Base-by-base conservation (phyloP, 2,797 vertebrate species). In the Tapera naevia region DNA sequence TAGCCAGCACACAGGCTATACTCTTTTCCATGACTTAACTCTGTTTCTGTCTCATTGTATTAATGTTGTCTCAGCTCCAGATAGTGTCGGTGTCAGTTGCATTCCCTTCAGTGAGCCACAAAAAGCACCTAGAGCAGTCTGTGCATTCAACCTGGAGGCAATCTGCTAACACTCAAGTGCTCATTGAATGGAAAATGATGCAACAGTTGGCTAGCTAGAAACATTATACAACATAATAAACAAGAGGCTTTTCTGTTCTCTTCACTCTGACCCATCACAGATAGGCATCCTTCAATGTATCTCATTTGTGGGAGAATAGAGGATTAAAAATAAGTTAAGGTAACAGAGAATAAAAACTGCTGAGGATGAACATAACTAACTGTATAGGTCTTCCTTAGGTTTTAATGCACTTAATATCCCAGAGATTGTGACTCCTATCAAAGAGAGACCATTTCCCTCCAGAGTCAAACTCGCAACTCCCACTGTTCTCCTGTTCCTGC, bases 101-200 rank as follows among this genome's bases (percentile, higher is more conserved):
- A 41, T 86, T 89, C 89, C 60, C 78, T 95, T 90, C 96, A 97
- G 58, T 92, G 94, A 96, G 88, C 92, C 88, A 95, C 93, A 84
- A 83, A 96, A 96, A 94, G 19, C 75, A 95, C 91, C 95, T 88
- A 69, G 66, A 93, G 94, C 93, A 93, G 91, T 96, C 94, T 96
- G 93, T 93, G 91, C 89, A n/a, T 43, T 96, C 92, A 95, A 61
- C 91, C 94, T 93, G 62, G 80, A 95, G 93, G 93, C 92, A 97
- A 94, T 94, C 96, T 96, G 92, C 88, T 96, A 89, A 80, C 88
- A 82, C 83, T 96, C 94, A 93, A 89, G 81, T 82, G 88, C n/a
- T 95, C 89, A 92, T 64, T 91, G 95, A 95, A 96, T 89, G 96
- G 95, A 95, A 97, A 97, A 96, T 80, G 81, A 88, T 89, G 88